Evolutionary conservation across 2,888 invertebrate genomes (phyloP).

Genomic region (Trachelus troglodyta): DNA sequence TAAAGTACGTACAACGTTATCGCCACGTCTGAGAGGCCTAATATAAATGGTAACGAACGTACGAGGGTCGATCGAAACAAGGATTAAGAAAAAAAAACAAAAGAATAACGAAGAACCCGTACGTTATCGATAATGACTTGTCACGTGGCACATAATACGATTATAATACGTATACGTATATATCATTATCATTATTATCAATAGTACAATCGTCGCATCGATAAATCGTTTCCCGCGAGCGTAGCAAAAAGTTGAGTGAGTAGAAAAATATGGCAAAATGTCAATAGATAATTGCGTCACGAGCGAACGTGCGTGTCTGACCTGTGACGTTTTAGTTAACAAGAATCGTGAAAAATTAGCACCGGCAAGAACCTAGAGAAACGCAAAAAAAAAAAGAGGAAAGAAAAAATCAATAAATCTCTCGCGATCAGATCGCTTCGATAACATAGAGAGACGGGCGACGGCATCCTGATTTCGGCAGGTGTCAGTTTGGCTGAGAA

Average conservation of each 20-base stretch:
- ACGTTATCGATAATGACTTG: not conserved
- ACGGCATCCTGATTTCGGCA: constrained; percentile 46
- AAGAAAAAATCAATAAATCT: constrained; percentile 16
- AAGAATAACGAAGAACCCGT: not conserved
- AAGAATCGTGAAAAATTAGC: constrained; percentile 15
- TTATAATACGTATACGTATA: constrained; percentile 13
- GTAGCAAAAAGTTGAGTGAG: constrained; percentile 22
- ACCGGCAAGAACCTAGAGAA: constrained; percentile 11
- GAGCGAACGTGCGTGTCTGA: not conserved
- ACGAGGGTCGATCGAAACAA: not conserved
- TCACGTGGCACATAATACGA: not conserved
- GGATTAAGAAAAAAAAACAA: not conserved
- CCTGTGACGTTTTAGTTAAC: not conserved
- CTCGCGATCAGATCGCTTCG: constrained; percentile 27
- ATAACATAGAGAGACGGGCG: constrained; percentile 38
- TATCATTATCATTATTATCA: constrained; percentile 8
- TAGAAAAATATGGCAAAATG: constrained; percentile 40
- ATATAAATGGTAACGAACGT: not conserved
- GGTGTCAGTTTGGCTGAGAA: constrained; percentile 45
- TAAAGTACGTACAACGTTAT: constrained; percentile 21
- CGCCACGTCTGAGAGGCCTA: constrained; percentile 10
- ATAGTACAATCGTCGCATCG: not conserved
- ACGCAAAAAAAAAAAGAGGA: constrained; percentile 17
- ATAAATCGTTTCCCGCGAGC: constrained; percentile 20
- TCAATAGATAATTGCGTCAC: constrained; percentile 18